Percentiles rank a stretch among this genome's conserved stretches.
phyloP scores from a whole-genome alignment of 1,140 invertebrate genomes.

The Drosophila kikkawai region DNA sequence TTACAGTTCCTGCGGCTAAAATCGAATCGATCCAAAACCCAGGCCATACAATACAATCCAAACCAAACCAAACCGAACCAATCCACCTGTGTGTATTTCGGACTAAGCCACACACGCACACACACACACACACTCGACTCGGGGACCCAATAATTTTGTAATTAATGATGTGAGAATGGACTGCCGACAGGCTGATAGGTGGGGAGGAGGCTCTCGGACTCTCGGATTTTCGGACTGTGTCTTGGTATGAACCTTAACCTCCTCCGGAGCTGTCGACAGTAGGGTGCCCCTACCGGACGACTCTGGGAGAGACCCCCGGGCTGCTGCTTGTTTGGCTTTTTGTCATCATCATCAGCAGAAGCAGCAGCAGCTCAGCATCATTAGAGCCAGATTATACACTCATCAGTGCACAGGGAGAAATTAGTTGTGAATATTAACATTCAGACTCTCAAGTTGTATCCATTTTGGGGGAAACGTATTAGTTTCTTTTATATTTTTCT shows the following conservation, averaged over 20 bases:
- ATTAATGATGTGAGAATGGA: constrained; percentile 82
- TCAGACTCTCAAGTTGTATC: too few species aligned
- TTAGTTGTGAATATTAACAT: too few species aligned
- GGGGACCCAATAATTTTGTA: constrained; percentile 76
- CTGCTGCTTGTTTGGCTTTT: constrained; percentile 71
- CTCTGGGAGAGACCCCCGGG: constrained; percentile 49
- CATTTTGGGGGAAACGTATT: too few species aligned
- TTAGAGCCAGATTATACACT: constrained; percentile 72
- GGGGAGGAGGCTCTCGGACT: neutral
- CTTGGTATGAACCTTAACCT: constrained; percentile 32
- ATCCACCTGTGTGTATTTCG: constrained; percentile 61
- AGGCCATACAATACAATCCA: neutral
- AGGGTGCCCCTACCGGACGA: constrained; percentile 54
- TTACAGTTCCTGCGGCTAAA: constrained; percentile 78
- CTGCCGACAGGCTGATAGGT: constrained; percentile 54
- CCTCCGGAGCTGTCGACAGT: constrained; percentile 76
- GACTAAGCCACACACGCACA: constrained; percentile 8
- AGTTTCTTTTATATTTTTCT: too few species aligned
- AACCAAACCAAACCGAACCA: constrained; percentile 30
- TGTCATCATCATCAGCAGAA: constrained; percentile 68
- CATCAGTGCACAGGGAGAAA: constrained; percentile 25
- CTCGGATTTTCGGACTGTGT: neutral
- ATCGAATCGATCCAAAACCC: constrained; percentile 22
- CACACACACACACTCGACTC: neutral
- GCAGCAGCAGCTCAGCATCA: constrained; percentile 53